These are phyloP conservation scores for Setipinna tenuifilis DNA, from an alignment of 2,797 vertebrate genomes.

Conservation along the genomic window DNA sequence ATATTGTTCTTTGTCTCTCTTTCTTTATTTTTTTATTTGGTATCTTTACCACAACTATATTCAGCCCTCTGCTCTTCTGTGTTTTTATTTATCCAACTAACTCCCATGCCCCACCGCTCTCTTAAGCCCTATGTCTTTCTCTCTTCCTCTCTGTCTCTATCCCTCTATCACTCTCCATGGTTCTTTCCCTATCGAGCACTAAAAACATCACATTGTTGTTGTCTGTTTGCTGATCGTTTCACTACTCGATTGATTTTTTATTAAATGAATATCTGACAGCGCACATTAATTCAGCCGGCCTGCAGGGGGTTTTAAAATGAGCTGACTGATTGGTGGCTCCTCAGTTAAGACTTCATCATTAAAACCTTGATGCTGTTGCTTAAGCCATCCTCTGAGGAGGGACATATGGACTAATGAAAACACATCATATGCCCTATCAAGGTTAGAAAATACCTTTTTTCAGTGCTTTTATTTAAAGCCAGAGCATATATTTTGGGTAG, in stretches of 20 bases:
- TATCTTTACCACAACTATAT: too few relatives aligned
- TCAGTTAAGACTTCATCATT: neutral
- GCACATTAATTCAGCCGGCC: neutral
- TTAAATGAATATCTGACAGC: neutral
- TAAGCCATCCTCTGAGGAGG: neutral
- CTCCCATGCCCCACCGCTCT: too few relatives aligned
- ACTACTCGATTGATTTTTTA: neutral
- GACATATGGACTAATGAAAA: too few relatives aligned
- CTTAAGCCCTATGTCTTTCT: neutral
- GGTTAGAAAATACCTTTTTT: too few relatives aligned
- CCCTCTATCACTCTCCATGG: neutral
- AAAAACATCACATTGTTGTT: too few relatives aligned
- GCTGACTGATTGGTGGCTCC: neutral
- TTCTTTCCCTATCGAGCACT: neutral
- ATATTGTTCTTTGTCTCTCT: neutral
- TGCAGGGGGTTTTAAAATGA: neutral
- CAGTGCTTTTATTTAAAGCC: neutral
- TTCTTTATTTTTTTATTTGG: neutral
- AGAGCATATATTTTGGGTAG: neutral
- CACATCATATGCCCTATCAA: too few relatives aligned
- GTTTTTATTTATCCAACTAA: neutral
- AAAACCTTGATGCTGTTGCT: neutral
- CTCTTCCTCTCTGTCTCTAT: neutral
- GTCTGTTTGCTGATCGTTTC: too few relatives aligned
- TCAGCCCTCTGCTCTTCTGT: neutral